Evolutionary conservation across 2,888 invertebrate genomes (phyloP).

Genomic region (Machimus atricapillus): DNA sequence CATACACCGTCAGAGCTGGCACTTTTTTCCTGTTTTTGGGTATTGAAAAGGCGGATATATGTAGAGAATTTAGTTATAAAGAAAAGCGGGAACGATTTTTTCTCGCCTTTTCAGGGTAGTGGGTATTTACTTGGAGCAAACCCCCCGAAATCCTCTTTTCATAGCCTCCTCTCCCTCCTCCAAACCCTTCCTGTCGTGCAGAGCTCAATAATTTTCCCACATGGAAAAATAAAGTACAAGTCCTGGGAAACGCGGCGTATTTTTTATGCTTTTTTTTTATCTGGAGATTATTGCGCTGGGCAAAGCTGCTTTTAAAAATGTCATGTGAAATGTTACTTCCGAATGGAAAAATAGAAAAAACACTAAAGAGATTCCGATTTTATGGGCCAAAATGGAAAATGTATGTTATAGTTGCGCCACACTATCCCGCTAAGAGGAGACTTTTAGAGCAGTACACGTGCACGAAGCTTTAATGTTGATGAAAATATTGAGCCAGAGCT

Average conservation of each 20-base stretch:
- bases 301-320: background rate
- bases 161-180: background rate
- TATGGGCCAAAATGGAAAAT: background rate
- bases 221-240: background rate
- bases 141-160: background rate
- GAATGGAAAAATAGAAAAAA: background rate
- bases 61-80: conserved; percentile 36
- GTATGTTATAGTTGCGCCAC: background rate
- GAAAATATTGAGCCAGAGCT: background rate
- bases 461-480: background rate
- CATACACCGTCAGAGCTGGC: conserved; percentile 15
- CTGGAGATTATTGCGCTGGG: background rate
- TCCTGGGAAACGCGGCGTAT: background rate
- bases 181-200: background rate
- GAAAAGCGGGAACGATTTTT: conserved; percentile 2
- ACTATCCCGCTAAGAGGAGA: background rate
- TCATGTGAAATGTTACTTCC: background rate
- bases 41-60: conserved; percentile 12
- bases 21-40: background rate
- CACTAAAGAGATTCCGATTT: background rate
- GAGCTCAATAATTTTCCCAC: background rate
- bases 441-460: background rate
- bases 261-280: background rate
- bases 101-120: background rate
- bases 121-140: background rate